These are phyloP conservation scores for Lethenteron reissneri DNA, from an alignment of 2,113 vertebrate species.

Conservation along the genomic window DNA sequence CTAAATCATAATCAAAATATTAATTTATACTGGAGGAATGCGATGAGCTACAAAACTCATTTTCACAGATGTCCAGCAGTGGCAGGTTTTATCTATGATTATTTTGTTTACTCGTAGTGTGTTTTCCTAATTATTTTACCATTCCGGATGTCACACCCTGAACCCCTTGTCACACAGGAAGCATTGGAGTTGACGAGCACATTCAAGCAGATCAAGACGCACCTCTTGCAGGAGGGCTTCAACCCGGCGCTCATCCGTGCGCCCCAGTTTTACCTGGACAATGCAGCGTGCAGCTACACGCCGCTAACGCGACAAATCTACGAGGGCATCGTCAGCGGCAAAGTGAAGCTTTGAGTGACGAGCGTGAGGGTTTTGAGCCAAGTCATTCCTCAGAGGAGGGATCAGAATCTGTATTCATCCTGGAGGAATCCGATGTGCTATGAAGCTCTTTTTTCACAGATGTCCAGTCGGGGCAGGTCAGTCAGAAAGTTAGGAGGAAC, in stretches of 20 bases:
- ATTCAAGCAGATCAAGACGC: constrained; percentile 44
- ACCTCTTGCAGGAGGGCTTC: constrained; percentile 39
- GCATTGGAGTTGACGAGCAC: constrained; percentile 35
- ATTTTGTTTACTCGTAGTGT: constrained; percentile 11
- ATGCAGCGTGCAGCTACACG: constrained; percentile 27
- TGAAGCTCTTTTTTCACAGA: too few species aligned
- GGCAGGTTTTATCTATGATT: background rate
- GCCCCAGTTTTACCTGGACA: constrained; percentile 35
- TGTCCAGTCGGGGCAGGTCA: too few species aligned
- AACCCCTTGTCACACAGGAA: constrained; percentile 18
- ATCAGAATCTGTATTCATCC: too few species aligned
- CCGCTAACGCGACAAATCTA: constrained; percentile 39
- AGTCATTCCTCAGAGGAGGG: too few species aligned
- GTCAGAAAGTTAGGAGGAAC: too few species aligned
- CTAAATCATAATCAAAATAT: too few species aligned
- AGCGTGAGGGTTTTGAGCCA: too few species aligned
- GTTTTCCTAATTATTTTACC: constrained; percentile 7
- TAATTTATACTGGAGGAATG: too few species aligned
- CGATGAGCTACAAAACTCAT: background rate
- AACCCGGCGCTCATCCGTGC: constrained; percentile 27
- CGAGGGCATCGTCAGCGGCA: constrained; percentile 21
- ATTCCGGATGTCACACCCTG: too few species aligned
- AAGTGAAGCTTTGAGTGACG: constrained; percentile 26
- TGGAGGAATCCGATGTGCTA: too few species aligned
- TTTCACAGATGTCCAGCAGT: background rate